Base-by-base conservation (phyloP, 37 sponge, comb jelly and placozoan species). In the Chondrilla cf. caribensis region DNA sequence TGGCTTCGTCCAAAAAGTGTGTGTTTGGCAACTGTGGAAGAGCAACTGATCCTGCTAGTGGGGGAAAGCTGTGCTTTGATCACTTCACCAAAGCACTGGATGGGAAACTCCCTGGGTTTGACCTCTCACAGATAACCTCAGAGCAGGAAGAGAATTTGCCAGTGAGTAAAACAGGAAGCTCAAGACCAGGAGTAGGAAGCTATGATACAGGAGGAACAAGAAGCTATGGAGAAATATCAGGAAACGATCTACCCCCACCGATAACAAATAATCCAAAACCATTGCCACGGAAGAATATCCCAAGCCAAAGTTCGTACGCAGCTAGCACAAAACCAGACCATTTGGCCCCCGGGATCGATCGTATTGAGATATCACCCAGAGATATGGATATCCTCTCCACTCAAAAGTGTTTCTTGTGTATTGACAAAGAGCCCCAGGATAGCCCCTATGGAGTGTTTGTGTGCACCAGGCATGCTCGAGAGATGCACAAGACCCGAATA, bases 51-150 rank as follows among this genome's bases (percentile, higher is more conserved):
- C 76, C 76, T 4, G 43, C 24, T n/a, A 43, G 76, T 47, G 51
- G 11, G 19, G 44, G 24, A 1, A 39, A 73, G 24, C 44, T 40
- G 15, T 73, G 76, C 44, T 73, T 24, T 38, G 76, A 39, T 38
- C 76, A 73, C 41, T 73, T 73, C 24, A n/a, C 40, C 19, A 22
- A 42, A 73, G 76, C 44, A 17, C 76, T 73, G 1, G 76, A 39
- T 24, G 44, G 44, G 2, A 42, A 73, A 1, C 76, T 73, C 7
- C 76, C 76, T 43, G 43, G 76, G 40, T 73, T 73, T 73, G 41
- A 38, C 43, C 31, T 40, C 22, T 24, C 38, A 17, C 44, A 24
- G 25, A 2, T 73, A 3, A 6, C 24, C 7, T 43, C 24, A 29
- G 68, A 33, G 35, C 19, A 36, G 1, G 19, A 38, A 73, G 43